Base-by-base conservation (phyloP, 2,797 vertebrate species). In the Pterois miles region DNA sequence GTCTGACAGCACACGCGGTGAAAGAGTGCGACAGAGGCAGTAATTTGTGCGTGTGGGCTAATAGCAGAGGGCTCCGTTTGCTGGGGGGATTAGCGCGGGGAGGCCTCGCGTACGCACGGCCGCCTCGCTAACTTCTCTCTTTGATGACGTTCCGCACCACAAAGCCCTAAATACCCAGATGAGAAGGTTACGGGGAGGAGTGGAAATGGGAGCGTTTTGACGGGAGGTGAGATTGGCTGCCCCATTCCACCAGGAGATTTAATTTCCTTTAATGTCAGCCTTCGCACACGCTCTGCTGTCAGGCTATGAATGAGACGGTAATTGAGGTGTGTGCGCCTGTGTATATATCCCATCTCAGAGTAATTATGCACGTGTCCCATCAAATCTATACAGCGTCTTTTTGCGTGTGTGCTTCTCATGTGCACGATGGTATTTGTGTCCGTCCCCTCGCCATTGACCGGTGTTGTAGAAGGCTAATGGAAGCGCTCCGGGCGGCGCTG, bases 81-180 rank as follows among this genome's bases (percentile, higher is more conserved):
- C 82, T 46, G 68, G 73, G 72, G 36, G 90, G 90, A 93, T 94
- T 94, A 94, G 85, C 82, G 53, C 23, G 46, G 81, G 89, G 86
- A 88, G 86, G 88, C 88, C 86, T 91, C 76, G 29, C 89, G 68
- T 84, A 80, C 40, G 66, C 89, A 57, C 76, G 74, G 85, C 83
- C 78, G 81, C 85, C 85, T 89, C 65, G 68, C 85, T 89, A 87
- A 88, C 74, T 90, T 93, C 81, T 80, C 77, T 71, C 91, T 94
- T 93, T 94, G 91, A 93, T 93, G 93, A 90, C 82, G 89, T 93
- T 91, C 88, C 65, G 79, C 90, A 63, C 85, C 91, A 92, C 91
- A 93, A 93, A 94, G 91, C 90, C 86, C 84, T 91, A 93, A 94
- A 94, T 92, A 93, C 90, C 90, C 90, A 86, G 89, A 91, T 89